phyloP scores from a whole-genome alignment of 2,113 vertebrate genomes.

The Sapayoa aenigma region DNA sequence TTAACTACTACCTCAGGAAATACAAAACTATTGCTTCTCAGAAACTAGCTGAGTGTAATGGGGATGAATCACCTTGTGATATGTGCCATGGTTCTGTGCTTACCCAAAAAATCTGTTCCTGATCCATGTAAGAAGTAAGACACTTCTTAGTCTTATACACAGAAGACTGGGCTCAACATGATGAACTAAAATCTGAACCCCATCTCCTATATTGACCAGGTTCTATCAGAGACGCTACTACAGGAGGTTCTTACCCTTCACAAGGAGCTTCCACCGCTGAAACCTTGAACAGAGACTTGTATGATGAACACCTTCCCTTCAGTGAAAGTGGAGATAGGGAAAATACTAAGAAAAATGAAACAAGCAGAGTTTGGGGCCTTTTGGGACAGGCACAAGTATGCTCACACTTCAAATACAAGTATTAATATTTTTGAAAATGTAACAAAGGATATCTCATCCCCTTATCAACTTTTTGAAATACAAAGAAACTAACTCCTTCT shows the following conservation, averaged over 20 bases:
- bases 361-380: not conserved
- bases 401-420: not conserved
- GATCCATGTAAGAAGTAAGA: not conserved
- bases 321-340: not conserved
- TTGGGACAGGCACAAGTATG: not conserved
- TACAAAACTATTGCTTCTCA: not conserved
- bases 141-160: not conserved
- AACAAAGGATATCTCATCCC: not conserved
- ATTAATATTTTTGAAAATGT: not conserved
- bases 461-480: not conserved
- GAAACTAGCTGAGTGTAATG: not conserved
- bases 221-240: not conserved
- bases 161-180: not conserved
- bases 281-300: not conserved
- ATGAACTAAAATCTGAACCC: not conserved
- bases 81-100: not conserved
- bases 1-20: not conserved
- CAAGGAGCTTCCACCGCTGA: not conserved
- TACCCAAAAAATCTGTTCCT: not conserved
- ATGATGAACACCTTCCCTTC: not conserved
- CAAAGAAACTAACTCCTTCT: not conserved
- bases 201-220: not conserved
- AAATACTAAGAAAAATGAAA: not conserved
- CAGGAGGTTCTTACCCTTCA: not conserved
- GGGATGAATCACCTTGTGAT: not conserved